These are phyloP conservation scores for Pseudopleuronectes americanus DNA, from an alignment of 2,797 vertebrate species.

Conservation along the genomic window DNA sequence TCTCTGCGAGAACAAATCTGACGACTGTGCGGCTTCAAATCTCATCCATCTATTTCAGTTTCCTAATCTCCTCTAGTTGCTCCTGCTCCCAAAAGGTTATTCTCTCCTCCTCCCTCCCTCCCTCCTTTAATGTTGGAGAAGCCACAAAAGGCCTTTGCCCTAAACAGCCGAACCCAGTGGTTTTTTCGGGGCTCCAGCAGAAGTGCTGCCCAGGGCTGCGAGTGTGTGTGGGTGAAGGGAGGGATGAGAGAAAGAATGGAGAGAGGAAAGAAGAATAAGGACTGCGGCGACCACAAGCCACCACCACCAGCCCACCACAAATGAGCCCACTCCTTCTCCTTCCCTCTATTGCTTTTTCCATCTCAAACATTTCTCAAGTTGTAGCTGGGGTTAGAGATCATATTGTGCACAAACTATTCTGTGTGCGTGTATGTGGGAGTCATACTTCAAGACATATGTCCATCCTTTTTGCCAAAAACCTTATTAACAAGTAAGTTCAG, in stretches of 20 bases:
- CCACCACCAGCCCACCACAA: constrained; percentile 72
- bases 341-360: constrained; percentile 74
- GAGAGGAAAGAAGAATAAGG: constrained; percentile 62
- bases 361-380: constrained; percentile 71
- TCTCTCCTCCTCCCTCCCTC: constrained; percentile 33
- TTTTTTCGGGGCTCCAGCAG: constrained; percentile 62
- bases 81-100: constrained; percentile 32
- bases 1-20: constrained; percentile 44
- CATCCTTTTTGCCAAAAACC: constrained; percentile 12
- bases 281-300: constrained; percentile 66
- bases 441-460: background rate
- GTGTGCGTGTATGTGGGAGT: background rate
- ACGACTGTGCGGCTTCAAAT: constrained; percentile 30
- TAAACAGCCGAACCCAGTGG: constrained; percentile 62
- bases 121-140: constrained; percentile 59
- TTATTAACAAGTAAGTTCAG: background rate
- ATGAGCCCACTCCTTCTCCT: constrained; percentile 70
- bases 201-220: constrained; percentile 10
- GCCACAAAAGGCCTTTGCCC: constrained; percentile 69
- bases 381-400: constrained; percentile 60
- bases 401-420: constrained; percentile 60
- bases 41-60: constrained; percentile 59
- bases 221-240: constrained; percentile 40
- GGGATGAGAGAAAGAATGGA: constrained; percentile 66
- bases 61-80: constrained; percentile 55